Evolutionary conservation across 2,797 vertebrate genomes (phyloP).

Genomic region (Cyprinodon diabolis): DNA sequence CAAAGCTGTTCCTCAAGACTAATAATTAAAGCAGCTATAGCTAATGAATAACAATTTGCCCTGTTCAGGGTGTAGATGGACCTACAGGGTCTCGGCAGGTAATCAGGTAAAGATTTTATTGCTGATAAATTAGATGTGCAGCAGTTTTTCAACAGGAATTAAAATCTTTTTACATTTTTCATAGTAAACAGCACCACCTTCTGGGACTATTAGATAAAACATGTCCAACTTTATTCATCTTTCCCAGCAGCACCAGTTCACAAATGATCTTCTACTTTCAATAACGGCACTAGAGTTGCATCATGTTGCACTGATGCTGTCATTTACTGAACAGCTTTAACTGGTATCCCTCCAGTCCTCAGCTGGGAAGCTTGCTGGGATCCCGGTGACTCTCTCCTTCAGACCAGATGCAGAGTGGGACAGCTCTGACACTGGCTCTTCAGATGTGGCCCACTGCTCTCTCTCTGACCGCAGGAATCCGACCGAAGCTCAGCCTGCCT

Average conservation of each 20-base stretch:
- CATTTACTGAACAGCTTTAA: not conserved
- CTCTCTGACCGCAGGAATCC: conserved; percentile 30
- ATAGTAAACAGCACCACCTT: conserved; percentile 55
- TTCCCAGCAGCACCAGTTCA: conserved; percentile 6
- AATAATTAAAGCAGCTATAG: not conserved
- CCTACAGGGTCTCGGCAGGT: no score
- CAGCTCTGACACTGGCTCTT: conserved; percentile 66
- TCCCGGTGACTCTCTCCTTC: conserved; percentile 13
- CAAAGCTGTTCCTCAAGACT: not conserved
- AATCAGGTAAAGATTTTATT: not conserved
- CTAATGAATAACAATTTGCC: not conserved
- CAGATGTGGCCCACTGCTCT: conserved; percentile 26
- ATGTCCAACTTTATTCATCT: conserved; percentile 27
- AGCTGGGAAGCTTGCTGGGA: conserved; percentile 38
- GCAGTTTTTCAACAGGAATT: not conserved
- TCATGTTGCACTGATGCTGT: not conserved
- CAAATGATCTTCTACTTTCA: conserved; percentile 5
- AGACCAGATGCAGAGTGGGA: conserved; percentile 68
- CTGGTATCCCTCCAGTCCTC: not conserved
- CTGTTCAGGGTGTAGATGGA: no score
- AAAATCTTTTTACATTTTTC: not conserved
- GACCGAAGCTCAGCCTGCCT: conserved; percentile 45
- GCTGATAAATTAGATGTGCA: not conserved
- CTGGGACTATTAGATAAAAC: conserved; percentile 26
- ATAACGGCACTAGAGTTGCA: not conserved